Base-by-base conservation (phyloP, 1,140 invertebrate species). In the Aphidius ervi region DNA sequence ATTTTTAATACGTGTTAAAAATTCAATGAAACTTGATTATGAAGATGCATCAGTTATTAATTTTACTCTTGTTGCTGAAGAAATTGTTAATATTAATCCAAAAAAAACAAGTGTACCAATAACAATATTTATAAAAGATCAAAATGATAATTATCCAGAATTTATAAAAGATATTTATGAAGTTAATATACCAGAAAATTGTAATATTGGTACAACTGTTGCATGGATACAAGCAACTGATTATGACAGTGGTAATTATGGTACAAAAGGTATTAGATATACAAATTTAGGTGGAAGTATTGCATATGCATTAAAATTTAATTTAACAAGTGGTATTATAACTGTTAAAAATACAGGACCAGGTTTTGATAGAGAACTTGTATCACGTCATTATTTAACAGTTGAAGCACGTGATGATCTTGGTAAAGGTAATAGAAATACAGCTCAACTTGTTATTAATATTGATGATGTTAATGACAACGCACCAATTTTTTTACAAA, bases 111-210 rank as follows among this genome's bases (percentile, higher is more conserved):
- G 84, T n/a, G 93, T 93, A 1, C 87, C 90, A 46, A 88, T 98
- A 4, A 90, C 86, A 9, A 87, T 97, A 49, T 85, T 88, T 64
- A 88, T 98, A 68, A 83, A 88, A 63, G 95, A 98, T 80, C 87
- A 92, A 73, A 97, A 98, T 72, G 95, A 98, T 73, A 97, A 97
- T 77, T 91, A 91, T 72, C 95, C 95, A 0, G 88, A 92, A 74
- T 98, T 98, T 70, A 87, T 84, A 0, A 84, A 90, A 68, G 78
- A 84, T 16, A 72, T 86, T 40, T 96, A 96, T 73, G 89, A 92
- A 68, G 87, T 90, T 2, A 87, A 84, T 2, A 82, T 93, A 37
- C 83, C 84, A 9, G 95, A 98, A 79, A 95, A 97, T 77, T 91
- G 92, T 71, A 82, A 84, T 31, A 79, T 85, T 43, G 94, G 93